phyloP scores from a whole-genome alignment of 64 coral and sea anemone species.

The Stichodactyla helianthus region DNA sequence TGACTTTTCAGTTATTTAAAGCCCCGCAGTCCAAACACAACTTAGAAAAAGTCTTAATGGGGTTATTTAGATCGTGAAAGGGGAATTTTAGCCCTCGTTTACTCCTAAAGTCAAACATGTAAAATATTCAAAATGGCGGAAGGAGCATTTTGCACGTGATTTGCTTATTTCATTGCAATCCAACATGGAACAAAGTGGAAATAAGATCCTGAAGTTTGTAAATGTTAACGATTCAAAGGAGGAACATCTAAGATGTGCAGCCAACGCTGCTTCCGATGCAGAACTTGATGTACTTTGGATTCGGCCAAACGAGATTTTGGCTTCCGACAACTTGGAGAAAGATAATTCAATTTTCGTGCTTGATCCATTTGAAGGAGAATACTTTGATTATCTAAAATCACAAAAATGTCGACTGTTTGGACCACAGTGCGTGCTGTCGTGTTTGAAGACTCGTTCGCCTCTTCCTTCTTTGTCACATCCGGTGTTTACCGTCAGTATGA shows the following conservation, averaged over 20 bases:
- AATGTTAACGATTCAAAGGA: constrained; percentile 41
- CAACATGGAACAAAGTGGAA: neutral
- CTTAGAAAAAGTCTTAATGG: neutral
- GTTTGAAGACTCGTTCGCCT: constrained; percentile 57
- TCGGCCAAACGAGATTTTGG: constrained; percentile 32
- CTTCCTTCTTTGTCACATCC: constrained; percentile 59
- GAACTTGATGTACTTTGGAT: constrained; percentile 64
- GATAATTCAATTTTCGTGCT: constrained; percentile 53
- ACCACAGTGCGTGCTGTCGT: constrained; percentile 74
- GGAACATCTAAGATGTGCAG: constrained; percentile 38
- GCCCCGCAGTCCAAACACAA: neutral
- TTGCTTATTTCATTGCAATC: neutral
- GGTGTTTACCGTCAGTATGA: constrained; percentile 70
- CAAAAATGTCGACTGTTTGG: constrained; percentile 70
- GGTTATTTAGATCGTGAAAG: neutral
- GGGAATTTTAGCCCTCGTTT: neutral
- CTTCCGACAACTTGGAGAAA: constrained; percentile 26
- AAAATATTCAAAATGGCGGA: constrained; percentile 64
- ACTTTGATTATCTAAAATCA: constrained; percentile 64
- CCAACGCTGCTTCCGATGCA: constrained; percentile 45
- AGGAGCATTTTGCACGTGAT: neutral
- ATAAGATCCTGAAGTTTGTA: constrained; percentile 71
- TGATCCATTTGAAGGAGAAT: constrained; percentile 68
- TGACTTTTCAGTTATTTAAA: neutral
- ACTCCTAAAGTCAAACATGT: neutral